Evolutionary conservation across 1,140 invertebrate species (phyloP).

Genomic region (Fopius arisanus): DNA sequence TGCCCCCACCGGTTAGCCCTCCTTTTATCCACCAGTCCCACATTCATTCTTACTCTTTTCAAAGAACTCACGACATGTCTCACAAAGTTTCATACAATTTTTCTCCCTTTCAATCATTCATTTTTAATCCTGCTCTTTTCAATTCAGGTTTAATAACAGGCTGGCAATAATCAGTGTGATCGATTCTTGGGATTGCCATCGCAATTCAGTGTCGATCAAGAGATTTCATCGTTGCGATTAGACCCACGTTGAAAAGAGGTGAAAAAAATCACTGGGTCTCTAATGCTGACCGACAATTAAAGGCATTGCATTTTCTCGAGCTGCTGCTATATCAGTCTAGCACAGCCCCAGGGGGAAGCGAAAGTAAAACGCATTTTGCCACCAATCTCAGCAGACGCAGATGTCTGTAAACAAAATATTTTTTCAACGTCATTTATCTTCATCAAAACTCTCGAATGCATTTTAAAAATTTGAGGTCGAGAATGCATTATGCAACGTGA

Average conservation of each 20-base stretch:
- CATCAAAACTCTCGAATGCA: background rate
- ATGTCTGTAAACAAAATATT: conserved; percentile 8
- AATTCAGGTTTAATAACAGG: conserved; percentile 6
- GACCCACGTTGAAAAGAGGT: background rate
- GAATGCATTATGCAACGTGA: too few relatives aligned
- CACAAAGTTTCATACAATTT: conserved; percentile 1
- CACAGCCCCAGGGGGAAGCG: conserved; percentile 17
- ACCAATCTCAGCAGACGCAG: background rate
- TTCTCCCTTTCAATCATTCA: background rate
- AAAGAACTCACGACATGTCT: conserved; percentile 6
- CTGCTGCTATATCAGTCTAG: background rate
- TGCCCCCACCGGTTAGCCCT: conserved; percentile 15
- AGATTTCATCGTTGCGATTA: conserved; percentile 25
- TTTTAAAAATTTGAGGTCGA: background rate
- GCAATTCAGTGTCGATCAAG: background rate
- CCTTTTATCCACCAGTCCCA: conserved; percentile 16
- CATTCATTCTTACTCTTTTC: conserved; percentile 12
- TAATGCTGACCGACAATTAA: conserved; percentile 23
- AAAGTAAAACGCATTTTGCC: conserved; percentile 21
- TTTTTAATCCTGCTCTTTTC: background rate
- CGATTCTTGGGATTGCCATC: conserved; percentile 10
- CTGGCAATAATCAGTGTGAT: conserved; percentile 12
- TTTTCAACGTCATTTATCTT: background rate
- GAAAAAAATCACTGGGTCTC: conserved; percentile 16
- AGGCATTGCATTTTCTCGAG: conserved; percentile 4